phyloP scores from a whole-genome alignment of 2,797 vertebrate genomes.

The Parotocinclus haroldoi region DNA sequence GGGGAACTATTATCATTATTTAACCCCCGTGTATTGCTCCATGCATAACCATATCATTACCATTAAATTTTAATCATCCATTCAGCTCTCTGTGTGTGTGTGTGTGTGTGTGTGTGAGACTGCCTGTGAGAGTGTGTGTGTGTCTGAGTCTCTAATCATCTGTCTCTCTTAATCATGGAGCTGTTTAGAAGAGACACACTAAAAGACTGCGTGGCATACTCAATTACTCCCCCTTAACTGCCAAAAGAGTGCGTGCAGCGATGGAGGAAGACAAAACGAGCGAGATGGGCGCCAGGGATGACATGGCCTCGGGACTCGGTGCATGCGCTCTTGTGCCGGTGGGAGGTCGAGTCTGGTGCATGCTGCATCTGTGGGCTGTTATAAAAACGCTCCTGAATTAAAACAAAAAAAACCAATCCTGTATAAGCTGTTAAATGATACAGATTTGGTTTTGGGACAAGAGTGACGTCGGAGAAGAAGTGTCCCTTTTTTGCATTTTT shows the following conservation, averaged over 20 bases:
- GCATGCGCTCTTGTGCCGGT: no score
- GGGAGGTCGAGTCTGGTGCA: background rate
- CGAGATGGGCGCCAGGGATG: slow-evolving; percentile 3
- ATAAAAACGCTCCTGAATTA: no score
- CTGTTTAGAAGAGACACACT: slow-evolving; percentile 56
- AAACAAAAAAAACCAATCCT: no score
- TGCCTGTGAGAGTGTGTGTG: slow-evolving; percentile 9
- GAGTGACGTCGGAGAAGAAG: no score
- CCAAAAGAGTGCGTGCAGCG: slow-evolving; percentile 24
- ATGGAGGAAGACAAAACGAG: slow-evolving; percentile 25
- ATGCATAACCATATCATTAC: slow-evolving; percentile 67
- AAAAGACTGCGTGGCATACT: slow-evolving; percentile 55
- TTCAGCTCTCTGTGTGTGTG: slow-evolving; percentile 52
- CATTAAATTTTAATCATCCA: slow-evolving; percentile 70
- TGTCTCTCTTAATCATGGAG: slow-evolving; percentile 56
- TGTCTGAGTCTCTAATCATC: slow-evolving; percentile 52
- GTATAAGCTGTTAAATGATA: no score
- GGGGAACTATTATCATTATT: slow-evolving; percentile 67
- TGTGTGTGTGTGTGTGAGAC: slow-evolving; percentile 18
- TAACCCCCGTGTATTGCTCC: slow-evolving; percentile 60
- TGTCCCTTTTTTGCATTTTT: no score
- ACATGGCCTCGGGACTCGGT: slow-evolving; percentile 19
- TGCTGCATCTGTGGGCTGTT: background rate
- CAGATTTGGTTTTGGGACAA: no score
- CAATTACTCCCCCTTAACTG: slow-evolving; percentile 51